phyloP scores from a whole-genome alignment of 2,888 invertebrate genomes.

The Bedellia somnulentella region DNA sequence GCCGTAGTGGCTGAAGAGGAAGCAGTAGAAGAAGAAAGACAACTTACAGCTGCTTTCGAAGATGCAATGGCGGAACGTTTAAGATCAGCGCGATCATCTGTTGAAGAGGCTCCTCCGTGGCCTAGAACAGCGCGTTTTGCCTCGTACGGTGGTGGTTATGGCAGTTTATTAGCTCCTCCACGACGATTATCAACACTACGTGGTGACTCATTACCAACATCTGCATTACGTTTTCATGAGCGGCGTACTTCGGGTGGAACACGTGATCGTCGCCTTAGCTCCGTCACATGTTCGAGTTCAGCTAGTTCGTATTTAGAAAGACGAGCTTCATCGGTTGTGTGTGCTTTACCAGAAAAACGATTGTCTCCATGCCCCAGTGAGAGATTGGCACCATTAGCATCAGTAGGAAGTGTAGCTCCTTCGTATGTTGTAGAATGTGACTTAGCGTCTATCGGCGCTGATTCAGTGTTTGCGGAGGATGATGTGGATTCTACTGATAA shows the following conservation, averaged over 20 bases:
- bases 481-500: slow-evolving; percentile 78
- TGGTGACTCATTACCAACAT: slow-evolving; percentile 65
- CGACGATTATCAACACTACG: slow-evolving; percentile 62
- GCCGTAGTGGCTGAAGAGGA: slow-evolving; percentile 73
- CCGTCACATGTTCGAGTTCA: slow-evolving; percentile 83
- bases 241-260: slow-evolving; percentile 49
- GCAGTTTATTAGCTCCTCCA: slow-evolving; percentile 71
- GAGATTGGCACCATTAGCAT: slow-evolving; percentile 75
- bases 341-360: slow-evolving; percentile 78
- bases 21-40: slow-evolving; percentile 70
- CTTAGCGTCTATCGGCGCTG: slow-evolving; percentile 70
- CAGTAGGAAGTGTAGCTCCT: slow-evolving; percentile 76
- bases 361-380: slow-evolving; percentile 66
- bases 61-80: slow-evolving; percentile 57
- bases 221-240: slow-evolving; percentile 53
- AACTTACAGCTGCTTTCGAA: slow-evolving; percentile 73
- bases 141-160: slow-evolving; percentile 65
- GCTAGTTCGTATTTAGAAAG: slow-evolving; percentile 83
- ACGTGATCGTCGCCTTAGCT: slow-evolving; percentile 69
- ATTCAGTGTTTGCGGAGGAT: slow-evolving; percentile 77
- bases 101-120: slow-evolving; percentile 41
- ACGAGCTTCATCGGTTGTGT: slow-evolving; percentile 76
- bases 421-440: slow-evolving; percentile 71
- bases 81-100: slow-evolving; percentile 42
- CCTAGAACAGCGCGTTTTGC: slow-evolving; percentile 42